Evolutionary conservation across 2,797 vertebrate genomes (phyloP).

Genomic region (Chaunax sp.): DNA sequence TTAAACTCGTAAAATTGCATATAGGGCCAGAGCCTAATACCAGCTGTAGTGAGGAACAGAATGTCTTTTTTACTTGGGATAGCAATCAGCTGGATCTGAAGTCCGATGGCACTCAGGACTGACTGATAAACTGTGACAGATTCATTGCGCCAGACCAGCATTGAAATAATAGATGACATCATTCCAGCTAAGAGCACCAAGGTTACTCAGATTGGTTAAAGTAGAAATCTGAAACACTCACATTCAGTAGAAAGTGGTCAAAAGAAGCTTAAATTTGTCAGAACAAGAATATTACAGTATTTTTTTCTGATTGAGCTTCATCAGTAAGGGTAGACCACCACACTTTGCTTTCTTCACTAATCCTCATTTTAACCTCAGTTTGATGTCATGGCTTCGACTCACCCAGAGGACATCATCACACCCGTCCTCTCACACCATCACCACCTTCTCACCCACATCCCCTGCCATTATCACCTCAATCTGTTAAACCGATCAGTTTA

Average conservation of each 20-base stretch:
- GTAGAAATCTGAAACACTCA: no score
- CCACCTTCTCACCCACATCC: constrained; percentile 22
- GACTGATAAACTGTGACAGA: no score
- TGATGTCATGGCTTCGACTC: constrained; percentile 20
- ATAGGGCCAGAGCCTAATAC: no score
- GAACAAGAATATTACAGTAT: background rate
- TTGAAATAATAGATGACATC: constrained; percentile 3
- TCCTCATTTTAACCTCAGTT: background rate
- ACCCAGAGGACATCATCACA: constrained; percentile 30
- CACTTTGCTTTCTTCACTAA: constrained; percentile 13
- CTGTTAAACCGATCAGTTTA: constrained; percentile 16
- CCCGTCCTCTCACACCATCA: background rate
- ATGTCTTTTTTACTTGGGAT: background rate
- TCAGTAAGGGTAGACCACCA: no score
- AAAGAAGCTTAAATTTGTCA: background rate
- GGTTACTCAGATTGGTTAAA: no score
- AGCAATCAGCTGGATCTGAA: background rate
- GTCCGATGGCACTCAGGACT: background rate
- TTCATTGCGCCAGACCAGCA: no score
- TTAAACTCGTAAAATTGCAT: no score
- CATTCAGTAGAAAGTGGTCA: background rate
- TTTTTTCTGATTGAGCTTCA: background rate
- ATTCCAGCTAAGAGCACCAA: no score
- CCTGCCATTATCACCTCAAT: constrained; percentile 17
- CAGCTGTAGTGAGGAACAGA: no score